These are phyloP conservation scores for Gymnothorax reevesii DNA, from an alignment of 2,797 vertebrate genomes.

Conservation along the genomic window DNA sequence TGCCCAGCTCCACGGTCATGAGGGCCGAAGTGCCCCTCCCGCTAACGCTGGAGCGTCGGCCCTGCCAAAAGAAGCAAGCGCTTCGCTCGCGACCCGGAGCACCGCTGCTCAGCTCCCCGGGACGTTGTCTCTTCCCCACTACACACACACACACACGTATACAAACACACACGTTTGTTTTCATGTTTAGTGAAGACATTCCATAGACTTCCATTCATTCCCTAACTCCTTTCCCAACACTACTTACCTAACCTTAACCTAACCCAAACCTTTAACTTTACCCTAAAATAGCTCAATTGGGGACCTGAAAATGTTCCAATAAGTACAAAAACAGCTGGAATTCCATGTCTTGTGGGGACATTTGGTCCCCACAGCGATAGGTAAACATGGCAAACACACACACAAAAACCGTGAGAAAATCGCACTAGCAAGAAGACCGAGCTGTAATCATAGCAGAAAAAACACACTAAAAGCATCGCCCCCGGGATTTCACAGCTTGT, in stretches of 20 bases:
- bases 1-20: conserved; percentile 63
- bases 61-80: conserved; percentile 74
- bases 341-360: too few species aligned
- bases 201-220: too few species aligned
- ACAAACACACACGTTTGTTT: neutral
- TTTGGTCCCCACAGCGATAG: too few species aligned
- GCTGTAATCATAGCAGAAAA: neutral
- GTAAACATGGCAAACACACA: neutral
- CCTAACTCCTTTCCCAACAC: too few species aligned
- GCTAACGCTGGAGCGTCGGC: conserved; percentile 61
- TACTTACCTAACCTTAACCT: too few species aligned
- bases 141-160: neutral
- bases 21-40: conserved; percentile 65
- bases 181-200: neutral
- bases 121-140: conserved; percentile 46
- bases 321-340: too few species aligned
- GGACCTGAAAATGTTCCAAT: too few species aligned
- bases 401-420: neutral
- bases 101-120: conserved; percentile 28
- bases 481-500: neutral
- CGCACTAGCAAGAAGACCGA: neutral
- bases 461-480: neutral
- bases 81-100: conserved; percentile 46
- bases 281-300: too few species aligned
- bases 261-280: too few species aligned